Evolutionary conservation across 2,888 invertebrate species (phyloP), one percentile per base, ranked within the genome.

Genomic region (Watsonalla binaria): DNA sequence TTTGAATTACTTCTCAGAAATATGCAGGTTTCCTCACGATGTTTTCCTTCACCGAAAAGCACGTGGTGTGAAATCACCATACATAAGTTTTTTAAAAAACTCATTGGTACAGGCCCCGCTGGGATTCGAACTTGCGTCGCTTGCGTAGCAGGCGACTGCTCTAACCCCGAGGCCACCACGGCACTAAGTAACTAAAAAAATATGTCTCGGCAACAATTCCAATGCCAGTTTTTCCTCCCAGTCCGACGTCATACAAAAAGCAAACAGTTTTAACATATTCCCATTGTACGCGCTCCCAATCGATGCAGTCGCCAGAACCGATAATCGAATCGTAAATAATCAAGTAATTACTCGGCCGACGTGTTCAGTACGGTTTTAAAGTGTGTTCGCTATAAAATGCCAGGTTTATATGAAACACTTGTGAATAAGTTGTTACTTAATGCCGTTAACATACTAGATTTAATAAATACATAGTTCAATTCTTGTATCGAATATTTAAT

Each of bases 251-350:
- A 14, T 37, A 37, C 6, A 46, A 46, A 46, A 39, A 13, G 35
- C 48, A 48, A 48, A 48, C 14, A 48, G 35, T 35, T 47, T 48
- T 1, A 14, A 49, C 9, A 50, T 50, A 50, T 46, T 54, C 53
- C 53, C 24, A 49, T 13, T 37, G 15, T 14, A 13, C 13, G 33
- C n/a, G 37, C n/a, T 15, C 11, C 42, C 14, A 45, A 33, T 13
- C 45, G 49, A 50, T 46, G 45, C 49, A 15, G 11, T 45, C 46
- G 35, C 34, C 15, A 57, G 55, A 59, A 58, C 54, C 52, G 63
- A 68, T 66, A 71, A 69, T 71, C 69, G 69, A 68, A 69, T 66
- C 60, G 58, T 61, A 61, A 69, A 68, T 70, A 68, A 71, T 60
- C 57, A 59, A 56, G 51, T 54, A 49, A 49, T 49, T 49, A 49